Evolutionary conservation across 1,140 invertebrate species (phyloP).

Genomic region (Oncopodura yosiiana): DNA sequence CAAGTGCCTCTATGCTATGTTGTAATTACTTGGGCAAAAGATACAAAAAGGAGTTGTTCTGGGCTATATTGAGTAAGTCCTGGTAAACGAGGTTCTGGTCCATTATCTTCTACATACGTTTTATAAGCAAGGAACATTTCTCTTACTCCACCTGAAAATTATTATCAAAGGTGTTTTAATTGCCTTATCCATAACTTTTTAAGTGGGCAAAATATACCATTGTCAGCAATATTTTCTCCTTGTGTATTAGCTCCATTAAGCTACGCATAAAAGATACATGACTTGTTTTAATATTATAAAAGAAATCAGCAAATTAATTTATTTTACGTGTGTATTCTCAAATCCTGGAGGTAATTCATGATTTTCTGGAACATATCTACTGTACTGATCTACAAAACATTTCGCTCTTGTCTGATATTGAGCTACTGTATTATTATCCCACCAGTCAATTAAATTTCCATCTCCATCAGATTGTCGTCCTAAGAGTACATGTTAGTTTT

Average conservation of each 20-base stretch:
- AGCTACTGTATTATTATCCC: constrained; percentile 10
- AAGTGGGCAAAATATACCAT: constrained; percentile 72
- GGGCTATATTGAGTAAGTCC: constrained; percentile 65
- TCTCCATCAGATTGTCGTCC: constrained; percentile 15
- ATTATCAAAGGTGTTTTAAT: too few relatives aligned
- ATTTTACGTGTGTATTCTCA: constrained; percentile 37
- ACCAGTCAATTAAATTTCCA: constrained; percentile 23
- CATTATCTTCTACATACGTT: background rate
- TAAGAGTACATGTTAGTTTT: background rate
- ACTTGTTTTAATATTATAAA: background rate
- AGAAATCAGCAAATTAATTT: too few relatives aligned
- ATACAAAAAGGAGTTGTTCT: constrained; percentile 80
- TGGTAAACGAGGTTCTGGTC: constrained; percentile 41
- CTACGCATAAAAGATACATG: constrained; percentile 4
- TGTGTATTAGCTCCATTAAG: constrained; percentile 22
- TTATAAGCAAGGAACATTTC: constrained; percentile 20
- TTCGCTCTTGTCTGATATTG: constrained; percentile 11
- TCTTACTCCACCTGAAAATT: constrained; percentile 11
- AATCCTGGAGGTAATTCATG: constrained; percentile 43
- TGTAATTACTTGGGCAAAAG: constrained; percentile 62
- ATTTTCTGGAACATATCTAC: constrained; percentile 4
- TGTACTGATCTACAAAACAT: constrained; percentile 23
- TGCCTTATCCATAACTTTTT: constrained; percentile 55
- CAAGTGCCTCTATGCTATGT: background rate
- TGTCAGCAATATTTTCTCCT: constrained; percentile 54